A percentile compares a stretch with the other conserved stretches of the same genome.
Conservation (phyloP, 2,797 vertebrate species). For the Ptychadena robeensis region DNA sequence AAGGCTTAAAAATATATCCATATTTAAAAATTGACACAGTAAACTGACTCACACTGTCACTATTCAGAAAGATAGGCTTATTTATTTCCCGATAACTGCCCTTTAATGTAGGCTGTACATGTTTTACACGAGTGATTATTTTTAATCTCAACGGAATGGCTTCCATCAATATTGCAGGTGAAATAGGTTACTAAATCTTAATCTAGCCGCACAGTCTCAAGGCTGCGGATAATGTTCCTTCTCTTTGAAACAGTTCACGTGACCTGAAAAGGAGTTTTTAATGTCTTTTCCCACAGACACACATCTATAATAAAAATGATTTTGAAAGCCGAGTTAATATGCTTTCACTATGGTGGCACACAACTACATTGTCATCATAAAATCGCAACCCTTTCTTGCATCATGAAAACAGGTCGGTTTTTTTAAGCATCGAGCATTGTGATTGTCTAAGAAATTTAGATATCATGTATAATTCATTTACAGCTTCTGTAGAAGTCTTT, state of each 20-base stretch:
- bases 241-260: slow-evolving; percentile 28
- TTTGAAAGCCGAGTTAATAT: slow-evolving; percentile 30
- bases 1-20: too few species aligned
- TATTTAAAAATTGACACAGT: too few species aligned
- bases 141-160: slow-evolving; percentile 21
- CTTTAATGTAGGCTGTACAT: slow-evolving; percentile 19
- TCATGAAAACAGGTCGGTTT: slow-evolving; percentile 9
- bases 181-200: slow-evolving; percentile 33
- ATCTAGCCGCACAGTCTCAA: slow-evolving; percentile 22
- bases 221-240: slow-evolving; percentile 35
- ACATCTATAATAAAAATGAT: slow-evolving; percentile 31
- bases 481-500: too few species aligned
- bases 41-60: too few species aligned
- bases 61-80: too few species aligned
- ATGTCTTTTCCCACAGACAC: slow-evolving; percentile 23
- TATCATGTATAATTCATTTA: too few species aligned
- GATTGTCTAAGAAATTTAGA: too few species aligned
- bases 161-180: slow-evolving; percentile 23
- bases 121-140: slow-evolving; percentile 37
- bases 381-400: not conserved
- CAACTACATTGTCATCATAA: slow-evolving; percentile 5
- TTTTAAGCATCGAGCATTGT: too few species aligned
- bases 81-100: too few species aligned
- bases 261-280: slow-evolving; percentile 51
- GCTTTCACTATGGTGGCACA: slow-evolving; percentile 4